Evolutionary conservation across 2,113 vertebrate species (phyloP).

Genomic region (Gopherus evgoodei): DNA sequence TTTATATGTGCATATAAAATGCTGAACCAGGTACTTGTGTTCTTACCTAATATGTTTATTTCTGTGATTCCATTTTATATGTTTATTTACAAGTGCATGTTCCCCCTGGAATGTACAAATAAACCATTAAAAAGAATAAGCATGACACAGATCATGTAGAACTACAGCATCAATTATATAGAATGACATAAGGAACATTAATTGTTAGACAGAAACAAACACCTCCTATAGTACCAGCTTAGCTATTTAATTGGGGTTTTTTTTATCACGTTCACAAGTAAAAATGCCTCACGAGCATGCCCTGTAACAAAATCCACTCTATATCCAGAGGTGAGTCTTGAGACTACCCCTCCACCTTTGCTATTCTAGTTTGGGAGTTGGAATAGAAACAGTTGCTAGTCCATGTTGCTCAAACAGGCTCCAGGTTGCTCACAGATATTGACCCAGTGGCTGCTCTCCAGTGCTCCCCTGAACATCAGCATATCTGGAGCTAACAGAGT

Average conservation of each 20-base stretch:
- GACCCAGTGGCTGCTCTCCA: not conserved
- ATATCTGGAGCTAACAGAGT: not conserved
- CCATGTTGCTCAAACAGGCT: not conserved
- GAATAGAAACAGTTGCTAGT: not conserved
- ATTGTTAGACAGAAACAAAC: not conserved
- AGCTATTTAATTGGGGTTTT: not conserved
- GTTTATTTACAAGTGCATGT: not conserved
- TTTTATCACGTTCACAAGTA: not conserved
- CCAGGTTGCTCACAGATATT: not conserved
- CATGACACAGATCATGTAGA: not conserved
- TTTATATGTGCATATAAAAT: not conserved
- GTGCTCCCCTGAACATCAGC: not conserved
- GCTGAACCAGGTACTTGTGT: not conserved
- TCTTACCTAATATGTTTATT: not conserved
- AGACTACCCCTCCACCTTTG: not conserved
- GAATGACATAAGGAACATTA: not conserved
- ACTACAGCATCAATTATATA: not conserved
- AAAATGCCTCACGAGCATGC: not conserved
- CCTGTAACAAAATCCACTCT: not conserved
- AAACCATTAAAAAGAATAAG: not conserved
- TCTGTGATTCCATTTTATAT: not conserved
- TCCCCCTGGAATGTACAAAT: not conserved
- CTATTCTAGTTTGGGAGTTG: rapidly evolving
- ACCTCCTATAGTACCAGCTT: rapidly evolving
- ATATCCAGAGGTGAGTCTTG: not conserved